Base-by-base conservation (phyloP, 1,140 invertebrate genomes). In the Saxidomus purpurata region DNA sequence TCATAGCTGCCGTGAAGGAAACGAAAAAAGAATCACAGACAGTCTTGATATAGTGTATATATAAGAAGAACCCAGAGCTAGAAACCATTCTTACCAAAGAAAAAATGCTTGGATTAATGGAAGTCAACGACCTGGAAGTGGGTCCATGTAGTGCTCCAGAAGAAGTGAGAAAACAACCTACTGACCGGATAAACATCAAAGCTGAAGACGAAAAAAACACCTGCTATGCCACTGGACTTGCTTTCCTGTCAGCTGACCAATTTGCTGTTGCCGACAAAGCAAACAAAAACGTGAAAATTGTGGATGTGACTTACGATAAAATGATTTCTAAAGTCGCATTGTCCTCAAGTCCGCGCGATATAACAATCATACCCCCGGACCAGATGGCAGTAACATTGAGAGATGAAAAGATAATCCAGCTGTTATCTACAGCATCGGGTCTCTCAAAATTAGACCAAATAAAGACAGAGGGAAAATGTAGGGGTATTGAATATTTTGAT, bases 281-380 rank as follows among this genome's bases (percentile, higher is more conserved):
- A 38, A 71, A 71, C 36, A 71, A 43, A 71, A 71, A 71, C 38
- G 38, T 71, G 38, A 71, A 71, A 40, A 38, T 71, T 3, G 67
- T 71, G 1, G 67, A 71, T 71, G 38, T 71, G 0, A 40, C 9
- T 19, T 22, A 71, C 34, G 38, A 71, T 28, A 71, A 40, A 19
- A 71, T 71, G 1, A 40, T 71, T 40, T 71, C 67, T 22, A 6
- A 43, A 17, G 22, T 40, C 11, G 22, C 0, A 17, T 40, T 43
- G 31, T 40, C 67, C 19, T 71, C 67, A 15, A 28, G 19, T 38
- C 67, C 67, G 19, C 34, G 67, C 11, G 38, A 71, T 43, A 38
- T 71, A n/a, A 71, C 67, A 15, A 34, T 40, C 13, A 71, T 71
- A 15, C 34, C 34, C 15, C 34, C 67, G 1, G 36, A 71, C 36